These are phyloP conservation scores for Sapajus apella DNA, from an alignment of 2,113 vertebrate species.

Conservation along the genomic window DNA sequence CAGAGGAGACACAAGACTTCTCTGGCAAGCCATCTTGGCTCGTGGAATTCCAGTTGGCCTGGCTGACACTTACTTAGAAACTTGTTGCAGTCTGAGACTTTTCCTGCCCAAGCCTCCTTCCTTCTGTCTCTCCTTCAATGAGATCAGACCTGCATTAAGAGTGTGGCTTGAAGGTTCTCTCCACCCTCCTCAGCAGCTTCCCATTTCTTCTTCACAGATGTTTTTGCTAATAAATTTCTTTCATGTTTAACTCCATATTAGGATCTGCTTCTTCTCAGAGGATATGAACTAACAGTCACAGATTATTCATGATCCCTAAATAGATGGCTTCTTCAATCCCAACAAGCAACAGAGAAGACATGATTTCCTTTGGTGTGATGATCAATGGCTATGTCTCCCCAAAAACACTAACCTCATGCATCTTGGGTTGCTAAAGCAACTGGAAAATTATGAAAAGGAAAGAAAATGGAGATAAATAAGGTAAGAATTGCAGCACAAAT, in stretches of 20 bases:
- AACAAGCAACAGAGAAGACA: background rate
- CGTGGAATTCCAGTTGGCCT: background rate
- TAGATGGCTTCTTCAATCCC: background rate
- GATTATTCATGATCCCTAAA: background rate
- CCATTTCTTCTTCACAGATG: background rate
- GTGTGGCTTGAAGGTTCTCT: background rate
- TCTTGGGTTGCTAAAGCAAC: background rate
- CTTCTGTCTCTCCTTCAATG: background rate
- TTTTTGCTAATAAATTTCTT: background rate
- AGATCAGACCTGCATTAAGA: background rate
- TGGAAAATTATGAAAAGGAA: background rate
- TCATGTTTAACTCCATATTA: background rate
- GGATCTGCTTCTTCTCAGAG: background rate
- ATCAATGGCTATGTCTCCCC: background rate
- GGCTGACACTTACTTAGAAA: background rate
- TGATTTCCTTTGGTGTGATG: background rate
- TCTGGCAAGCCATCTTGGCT: background rate
- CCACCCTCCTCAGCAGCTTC: background rate
- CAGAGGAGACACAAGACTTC: background rate
- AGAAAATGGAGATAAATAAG: background rate
- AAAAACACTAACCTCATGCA: background rate
- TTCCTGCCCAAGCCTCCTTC: background rate
- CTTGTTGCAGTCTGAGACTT: background rate
- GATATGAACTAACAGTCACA: background rate
- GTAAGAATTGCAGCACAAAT: background rate